phyloP scores from a whole-genome alignment of 2,797 vertebrate species.

The Cheirogaleus major region DNA sequence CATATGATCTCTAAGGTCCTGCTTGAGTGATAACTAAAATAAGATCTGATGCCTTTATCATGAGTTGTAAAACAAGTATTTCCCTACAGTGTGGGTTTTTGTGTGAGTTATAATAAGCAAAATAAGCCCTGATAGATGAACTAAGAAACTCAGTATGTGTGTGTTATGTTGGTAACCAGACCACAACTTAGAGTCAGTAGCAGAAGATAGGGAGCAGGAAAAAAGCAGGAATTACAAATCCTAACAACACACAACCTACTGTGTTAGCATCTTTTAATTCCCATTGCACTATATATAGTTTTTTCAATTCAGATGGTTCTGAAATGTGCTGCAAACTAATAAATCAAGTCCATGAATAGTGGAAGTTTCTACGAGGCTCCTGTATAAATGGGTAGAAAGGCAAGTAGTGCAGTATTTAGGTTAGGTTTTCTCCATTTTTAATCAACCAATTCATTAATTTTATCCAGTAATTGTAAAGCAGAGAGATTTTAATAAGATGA shows the following conservation, averaged over 20 bases:
- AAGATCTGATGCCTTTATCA: background rate
- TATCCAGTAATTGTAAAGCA: background rate
- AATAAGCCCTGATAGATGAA: background rate
- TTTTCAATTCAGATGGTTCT: background rate
- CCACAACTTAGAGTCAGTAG: background rate
- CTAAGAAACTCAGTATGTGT: background rate
- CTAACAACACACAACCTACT: background rate
- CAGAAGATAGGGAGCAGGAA: background rate
- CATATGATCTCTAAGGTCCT: background rate
- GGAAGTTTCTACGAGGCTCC: background rate
- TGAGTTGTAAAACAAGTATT: background rate
- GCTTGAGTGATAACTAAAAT: background rate
- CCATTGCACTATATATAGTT: background rate
- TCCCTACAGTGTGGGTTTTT: background rate
- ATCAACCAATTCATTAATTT: background rate
- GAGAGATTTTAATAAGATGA: background rate
- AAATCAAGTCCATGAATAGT: background rate
- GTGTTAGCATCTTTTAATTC: background rate
- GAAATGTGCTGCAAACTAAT: background rate
- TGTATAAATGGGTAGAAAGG: background rate
- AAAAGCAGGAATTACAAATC: background rate
- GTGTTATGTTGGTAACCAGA: background rate
- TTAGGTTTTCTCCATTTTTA: background rate
- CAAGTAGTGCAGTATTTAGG: accelerated
- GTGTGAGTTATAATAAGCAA: background rate